Evolutionary conservation across 2,888 invertebrate genomes (phyloP), one percentile per base, ranked within the genome.

Genomic region (Homarus gammarus): DNA sequence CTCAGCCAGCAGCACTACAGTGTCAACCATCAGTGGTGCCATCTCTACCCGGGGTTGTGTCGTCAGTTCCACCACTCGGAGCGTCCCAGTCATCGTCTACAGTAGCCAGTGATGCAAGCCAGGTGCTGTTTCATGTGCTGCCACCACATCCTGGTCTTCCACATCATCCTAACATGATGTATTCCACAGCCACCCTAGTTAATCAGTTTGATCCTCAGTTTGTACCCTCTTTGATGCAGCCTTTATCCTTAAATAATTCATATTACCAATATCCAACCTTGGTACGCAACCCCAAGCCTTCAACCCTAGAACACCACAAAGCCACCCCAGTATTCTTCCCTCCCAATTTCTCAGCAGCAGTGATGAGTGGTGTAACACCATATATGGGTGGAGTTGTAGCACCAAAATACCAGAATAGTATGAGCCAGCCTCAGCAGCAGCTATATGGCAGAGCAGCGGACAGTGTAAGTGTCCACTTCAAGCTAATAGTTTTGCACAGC

Each of bases 21-120:
- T 79, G 79, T 73, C 89, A 89, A 61, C 81, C 89, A n/a, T 40
- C 81, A 27, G 73, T 89, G 64, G 89, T 89, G 56, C 89, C 89
- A 36, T 81, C 89, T 22, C 84, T 84, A 5, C 89, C 84, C 10
- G 79, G 84, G 15, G 79, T 89, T 70, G 89, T 84, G 56, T 61
- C 89, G 40, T 89, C 89, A 51, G 27, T 88, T 36, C 73, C 88
- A n/a, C 70, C 88, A 33, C 49, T 70, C 40, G 88, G 88, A 84
- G 68, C 84, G 18, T 49, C 56, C 5, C 77, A 38, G 75, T 75
- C 88, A 78, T 36, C 82, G n/a, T 56, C 84, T 64, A 33, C 77
- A 18, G 49, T 83, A 40, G 83, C 40, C 68, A 78, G 84, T 75
- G 88, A 84, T 44, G 77, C 78, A 27, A 89, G 68, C 78, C 88